These are phyloP conservation scores for Ostrea denselamellosa DNA, from an alignment of 1,140 invertebrate species.

Conservation along the genomic window DNA sequence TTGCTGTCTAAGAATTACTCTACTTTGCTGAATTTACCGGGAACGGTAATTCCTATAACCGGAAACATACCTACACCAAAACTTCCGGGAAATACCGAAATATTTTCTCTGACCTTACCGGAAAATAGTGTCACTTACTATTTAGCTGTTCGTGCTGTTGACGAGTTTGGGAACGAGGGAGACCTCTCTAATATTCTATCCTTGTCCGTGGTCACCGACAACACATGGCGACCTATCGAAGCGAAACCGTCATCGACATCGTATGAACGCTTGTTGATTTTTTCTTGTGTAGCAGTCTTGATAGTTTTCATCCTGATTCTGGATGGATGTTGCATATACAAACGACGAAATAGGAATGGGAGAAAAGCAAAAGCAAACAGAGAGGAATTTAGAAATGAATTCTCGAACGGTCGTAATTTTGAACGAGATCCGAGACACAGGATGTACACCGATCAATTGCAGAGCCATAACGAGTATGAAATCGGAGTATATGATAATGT, in stretches of 20 bases:
- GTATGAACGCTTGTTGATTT: neutral
- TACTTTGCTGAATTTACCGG: neutral
- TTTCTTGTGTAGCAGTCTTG: neutral
- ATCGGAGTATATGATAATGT: no score
- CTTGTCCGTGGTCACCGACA: neutral
- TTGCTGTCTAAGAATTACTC: neutral
- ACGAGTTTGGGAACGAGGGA: neutral
- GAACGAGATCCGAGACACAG: neutral
- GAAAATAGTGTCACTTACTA: neutral
- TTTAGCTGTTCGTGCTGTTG: neutral
- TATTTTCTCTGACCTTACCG: neutral
- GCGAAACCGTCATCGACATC: neutral
- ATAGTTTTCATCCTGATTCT: neutral
- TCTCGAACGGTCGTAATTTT: neutral
- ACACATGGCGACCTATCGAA: neutral
- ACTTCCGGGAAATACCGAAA: neutral
- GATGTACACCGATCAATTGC: neutral
- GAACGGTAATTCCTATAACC: neutral
- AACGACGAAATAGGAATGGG: neutral
- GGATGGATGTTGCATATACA: neutral
- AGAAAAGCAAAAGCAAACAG: neutral
- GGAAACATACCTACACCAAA: neutral
- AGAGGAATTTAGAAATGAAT: neutral
- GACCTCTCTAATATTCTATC: neutral
- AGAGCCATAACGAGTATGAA: neutral